These are phyloP conservation scores for Enteromius treurensis DNA, from an alignment of 2,797 vertebrate species.

Conservation along the genomic window DNA sequence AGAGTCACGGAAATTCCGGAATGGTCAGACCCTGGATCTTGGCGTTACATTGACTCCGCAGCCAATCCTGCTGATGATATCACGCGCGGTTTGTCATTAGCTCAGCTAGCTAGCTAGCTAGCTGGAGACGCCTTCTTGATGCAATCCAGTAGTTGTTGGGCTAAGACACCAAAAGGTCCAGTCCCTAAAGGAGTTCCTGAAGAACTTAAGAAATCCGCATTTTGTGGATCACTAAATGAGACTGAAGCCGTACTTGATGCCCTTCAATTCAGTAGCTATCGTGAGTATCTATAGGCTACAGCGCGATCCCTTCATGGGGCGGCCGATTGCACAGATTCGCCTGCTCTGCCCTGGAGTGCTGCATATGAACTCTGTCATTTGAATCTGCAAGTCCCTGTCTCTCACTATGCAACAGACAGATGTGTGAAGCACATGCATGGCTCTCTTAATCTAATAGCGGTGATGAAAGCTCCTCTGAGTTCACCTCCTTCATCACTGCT, in stretches of 20 bases:
- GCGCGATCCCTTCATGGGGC: not conserved
- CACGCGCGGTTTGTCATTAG: not conserved
- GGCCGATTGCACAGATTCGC: not conserved
- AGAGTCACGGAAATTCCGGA: not conserved
- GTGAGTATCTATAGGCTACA: not conserved
- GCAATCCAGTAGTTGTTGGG: not conserved
- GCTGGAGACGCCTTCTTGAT: not conserved
- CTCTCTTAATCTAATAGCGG: conserved; percentile 64
- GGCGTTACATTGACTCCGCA: not conserved
- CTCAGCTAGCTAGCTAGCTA: not conserved
- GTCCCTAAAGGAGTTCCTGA: not conserved
- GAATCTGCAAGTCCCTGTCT: too few species aligned
- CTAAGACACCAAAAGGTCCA: not conserved
- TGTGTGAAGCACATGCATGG: not conserved
- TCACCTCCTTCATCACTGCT: conserved; percentile 47
- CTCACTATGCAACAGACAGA: not conserved
- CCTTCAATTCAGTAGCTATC: not conserved
- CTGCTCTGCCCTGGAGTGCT: too few species aligned
- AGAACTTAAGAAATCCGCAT: not conserved
- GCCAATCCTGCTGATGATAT: not conserved
- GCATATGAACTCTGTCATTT: too few species aligned
- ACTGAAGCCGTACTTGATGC: not conserved
- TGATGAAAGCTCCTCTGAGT: conserved; percentile 67
- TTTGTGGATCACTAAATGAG: not conserved
- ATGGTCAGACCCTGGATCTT: not conserved